Evolutionary conservation across 53 echinoderm and acorn worm genomes (phyloP), one percentile per base, ranked within the genome.

Genomic region (Apostichopus leukothele): DNA sequence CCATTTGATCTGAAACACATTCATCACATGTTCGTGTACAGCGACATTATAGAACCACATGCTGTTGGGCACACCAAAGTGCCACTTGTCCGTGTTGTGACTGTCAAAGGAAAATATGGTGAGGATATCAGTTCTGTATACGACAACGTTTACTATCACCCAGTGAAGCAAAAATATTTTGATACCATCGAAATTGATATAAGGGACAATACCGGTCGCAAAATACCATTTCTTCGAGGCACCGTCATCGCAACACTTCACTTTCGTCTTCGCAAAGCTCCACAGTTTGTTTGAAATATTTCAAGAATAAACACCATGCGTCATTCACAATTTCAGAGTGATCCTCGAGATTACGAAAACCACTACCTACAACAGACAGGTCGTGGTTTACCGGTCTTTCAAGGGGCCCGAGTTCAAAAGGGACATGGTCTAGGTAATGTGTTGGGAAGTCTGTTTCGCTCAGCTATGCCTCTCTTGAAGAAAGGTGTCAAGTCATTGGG

Each of bases 221-320:
- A 60, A 51, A 91, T 95, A 61, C 91, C 90, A 93, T 95, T 95
- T n/a, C 76, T 88, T 26, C 91, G 87, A n/a, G 95, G 96, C 22
- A 85, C 74, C 66, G 91, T 91, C 57, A 87, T 96, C 78, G 83
- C 90, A 71, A 96, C 92, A 78, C 90, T 96, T 78, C 95, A 95
- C 74, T 93, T 95, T 77, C 86, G 68, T 66, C n/a, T n/a, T n/a
- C n/a, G n/a, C n/a, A n/a, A n/a, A n/a, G n/a, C n/a, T n/a, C n/a
- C n/a, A n/a, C n/a, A n/a, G n/a, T n/a, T 14, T 66, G 4, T 23
- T 19, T 4, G 9, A 60, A 66, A 67, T 5, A 1, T 23, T 51
- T 3, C 86, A 85, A 39, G 13, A 7, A n/a, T 12, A 51, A 11
- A 7, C 13, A 59, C 53, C 53, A 80, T 52, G 16, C 25, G 25